phyloP scores from a whole-genome alignment of 2,113 vertebrate genomes.

The Indicator maculatus region DNA sequence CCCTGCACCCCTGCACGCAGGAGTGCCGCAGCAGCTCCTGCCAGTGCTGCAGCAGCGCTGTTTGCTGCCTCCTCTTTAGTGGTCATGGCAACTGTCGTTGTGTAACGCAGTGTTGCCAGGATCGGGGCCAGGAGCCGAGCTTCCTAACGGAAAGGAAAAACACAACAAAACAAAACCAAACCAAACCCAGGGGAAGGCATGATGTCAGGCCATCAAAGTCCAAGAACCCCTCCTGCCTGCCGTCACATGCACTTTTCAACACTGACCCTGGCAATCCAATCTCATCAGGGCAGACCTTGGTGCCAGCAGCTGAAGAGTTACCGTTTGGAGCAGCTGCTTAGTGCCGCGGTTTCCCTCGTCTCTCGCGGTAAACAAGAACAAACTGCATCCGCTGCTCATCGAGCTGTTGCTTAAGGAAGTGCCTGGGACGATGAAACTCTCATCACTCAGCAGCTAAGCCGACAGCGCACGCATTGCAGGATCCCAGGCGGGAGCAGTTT shows the following conservation, averaged over 20 bases:
- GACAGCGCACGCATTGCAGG: not conserved
- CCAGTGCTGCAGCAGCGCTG: accelerated
- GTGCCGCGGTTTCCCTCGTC: not conserved
- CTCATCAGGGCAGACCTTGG: accelerated
- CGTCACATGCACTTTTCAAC: accelerated
- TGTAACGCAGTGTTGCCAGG: not conserved
- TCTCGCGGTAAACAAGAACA: not conserved
- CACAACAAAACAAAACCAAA: not conserved
- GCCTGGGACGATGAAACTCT: not conserved
- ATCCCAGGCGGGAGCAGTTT: not conserved
- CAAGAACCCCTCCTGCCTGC: not conserved
- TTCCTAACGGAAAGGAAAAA: not conserved
- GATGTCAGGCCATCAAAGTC: not conserved
- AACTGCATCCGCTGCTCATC: not conserved
- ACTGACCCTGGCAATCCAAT: not conserved
- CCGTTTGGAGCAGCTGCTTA: accelerated
- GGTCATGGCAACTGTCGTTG: constrained; percentile 42
- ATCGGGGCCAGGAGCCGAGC: not conserved
- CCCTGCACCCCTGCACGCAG: too few species aligned
- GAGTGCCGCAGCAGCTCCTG: not conserved
- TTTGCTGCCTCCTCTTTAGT: constrained; percentile 9
- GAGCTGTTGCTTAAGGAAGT: not conserved
- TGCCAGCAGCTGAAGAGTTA: not conserved
- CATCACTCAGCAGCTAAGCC: not conserved
- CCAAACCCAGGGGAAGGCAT: not conserved